Base-by-base conservation (phyloP, 2,113 vertebrate genomes). In the Pseudorasbora parva region DNA sequence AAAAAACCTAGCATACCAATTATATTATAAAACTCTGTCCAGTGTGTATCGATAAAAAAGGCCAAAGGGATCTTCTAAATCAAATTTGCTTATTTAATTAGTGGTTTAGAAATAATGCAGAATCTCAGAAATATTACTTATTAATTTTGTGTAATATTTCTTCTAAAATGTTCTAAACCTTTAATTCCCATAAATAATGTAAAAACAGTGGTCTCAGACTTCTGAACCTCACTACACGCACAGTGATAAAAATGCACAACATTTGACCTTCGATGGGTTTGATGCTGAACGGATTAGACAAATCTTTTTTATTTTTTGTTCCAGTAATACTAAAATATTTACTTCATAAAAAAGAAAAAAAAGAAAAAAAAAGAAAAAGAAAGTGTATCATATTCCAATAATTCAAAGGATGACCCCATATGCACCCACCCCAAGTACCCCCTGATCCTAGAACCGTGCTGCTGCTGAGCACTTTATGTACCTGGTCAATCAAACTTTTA, bases 341-440 rank as follows among this genome's bases (percentile, higher is more conserved):
- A 47, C 21, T 47, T 47, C n/a, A 72, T n/a, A 47, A 37, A 72
- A 72, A 72, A 72, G 41, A 15, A 0, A 47, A 72, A 71, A 71
- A 72, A 68, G 15, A 0, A 45, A 71, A 71, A n/a, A n/a, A n/a
- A n/a, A n/a, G n/a, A n/a, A 30, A 30, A 71, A 45, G 41, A 45
- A 59, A 45, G 41, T 14, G 68, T 41, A 71, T 45, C 21, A 41
- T 59, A 59, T 43, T 75, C 17, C 73, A 75, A 21, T 8, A 41
- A 57, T 77, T 77, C 54, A 43, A 57, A 72, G 69, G 43, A 45
- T 3, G 68, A 71, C 68, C 41, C 41, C 25, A 75, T 21, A 75
- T 51, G 15, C 5, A 33, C 15, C 10, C 27, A 14, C 73, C 25
- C 25, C 49, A 56, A 78, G 60, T 60, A 60, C 23, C n/a, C 7